Conservation (phyloP, 2,113 vertebrate genomes). For the Nannobrachium achirus region DNA sequence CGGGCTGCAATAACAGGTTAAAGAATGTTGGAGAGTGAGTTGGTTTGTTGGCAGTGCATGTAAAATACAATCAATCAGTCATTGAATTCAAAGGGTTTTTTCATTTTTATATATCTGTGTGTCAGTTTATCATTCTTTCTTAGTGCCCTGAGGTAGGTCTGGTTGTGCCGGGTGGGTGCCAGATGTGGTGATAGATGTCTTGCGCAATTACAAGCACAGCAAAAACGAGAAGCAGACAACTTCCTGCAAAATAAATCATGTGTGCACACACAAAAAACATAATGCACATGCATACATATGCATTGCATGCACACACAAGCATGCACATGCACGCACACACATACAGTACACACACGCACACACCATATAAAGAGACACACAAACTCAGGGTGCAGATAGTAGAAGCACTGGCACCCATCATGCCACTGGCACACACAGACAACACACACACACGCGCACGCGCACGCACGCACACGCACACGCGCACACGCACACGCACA, state of each 20-base stretch:
- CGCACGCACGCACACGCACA: no score
- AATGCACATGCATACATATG: not conserved
- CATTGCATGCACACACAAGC: not conserved
- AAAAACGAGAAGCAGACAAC: conserved; percentile 20
- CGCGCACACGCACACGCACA: no score
- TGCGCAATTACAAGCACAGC: conserved; percentile 35
- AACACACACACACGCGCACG: no score
- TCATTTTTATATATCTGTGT: not conserved
- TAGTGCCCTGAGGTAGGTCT: conserved; percentile 27
- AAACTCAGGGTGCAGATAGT: no score
- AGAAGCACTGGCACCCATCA: no score
- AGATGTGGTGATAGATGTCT: conserved; percentile 6
- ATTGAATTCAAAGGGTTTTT: not conserved
- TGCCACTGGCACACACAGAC: no score
- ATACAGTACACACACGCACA: no score
- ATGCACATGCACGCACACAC: not conserved
- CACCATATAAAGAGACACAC: no score
- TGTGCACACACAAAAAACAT: not conserved
- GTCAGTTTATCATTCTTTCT: conserved; percentile 12
- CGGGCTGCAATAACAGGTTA: conserved; percentile 7
- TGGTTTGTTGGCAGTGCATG: not conserved
- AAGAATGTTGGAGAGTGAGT: conserved; percentile 27
- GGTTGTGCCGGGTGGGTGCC: not conserved
- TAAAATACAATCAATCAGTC: not conserved
- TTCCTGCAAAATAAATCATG: conserved; percentile 5